Evolutionary conservation across 2,113 vertebrate genomes (phyloP), one percentile per base, ranked within the genome.

Genomic region (Prochilodus magdalenae): DNA sequence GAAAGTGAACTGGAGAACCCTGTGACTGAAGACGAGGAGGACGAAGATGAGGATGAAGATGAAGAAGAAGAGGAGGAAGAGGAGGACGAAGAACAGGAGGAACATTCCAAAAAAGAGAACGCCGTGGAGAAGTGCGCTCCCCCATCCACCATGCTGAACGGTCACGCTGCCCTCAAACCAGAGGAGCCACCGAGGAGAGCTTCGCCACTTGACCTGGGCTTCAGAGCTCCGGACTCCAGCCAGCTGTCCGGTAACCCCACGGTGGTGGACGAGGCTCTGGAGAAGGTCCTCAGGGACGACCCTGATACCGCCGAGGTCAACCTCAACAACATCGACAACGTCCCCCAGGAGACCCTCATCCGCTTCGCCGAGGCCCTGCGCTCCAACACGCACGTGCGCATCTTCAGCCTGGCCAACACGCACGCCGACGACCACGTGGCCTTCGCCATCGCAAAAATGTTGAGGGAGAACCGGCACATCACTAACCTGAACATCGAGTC

Each of bases 241-340:
- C 94, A 93, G 72, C 88, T 91, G 1, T 93, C 94, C 20, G 96
- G 96, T 78, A 99, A 98, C 84, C 97, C 98, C 16, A 98, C 94
- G 0, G 94, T 98, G 5, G 96, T 97, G 24, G 97, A 99, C 18
- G 97, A 99, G 0, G 94, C 92, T 63, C 86, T 99, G 77, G 97
- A 98, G 85, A 95, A 92, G 87, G 94, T 96, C 40, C 92, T 90
- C 5, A 90, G 60, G 87, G 91, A 99, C 1, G 96, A 98, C 84
- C 90, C 94, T 0, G 93, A 97, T 59, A 96, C 95, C 69, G 94
- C 86, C 0, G 97, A 99, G 49, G 95, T 99, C 78, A 99, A 99
- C 59, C 89, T 99, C 84, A 99, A 99, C 92, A 99, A 99, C 72
- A 97, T 98, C 10, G 98, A 99, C 30, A 97, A 99, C 82, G 95